Conservation (phyloP, 2,113 vertebrate genomes). For the Melanerpes aurifrons region DNA sequence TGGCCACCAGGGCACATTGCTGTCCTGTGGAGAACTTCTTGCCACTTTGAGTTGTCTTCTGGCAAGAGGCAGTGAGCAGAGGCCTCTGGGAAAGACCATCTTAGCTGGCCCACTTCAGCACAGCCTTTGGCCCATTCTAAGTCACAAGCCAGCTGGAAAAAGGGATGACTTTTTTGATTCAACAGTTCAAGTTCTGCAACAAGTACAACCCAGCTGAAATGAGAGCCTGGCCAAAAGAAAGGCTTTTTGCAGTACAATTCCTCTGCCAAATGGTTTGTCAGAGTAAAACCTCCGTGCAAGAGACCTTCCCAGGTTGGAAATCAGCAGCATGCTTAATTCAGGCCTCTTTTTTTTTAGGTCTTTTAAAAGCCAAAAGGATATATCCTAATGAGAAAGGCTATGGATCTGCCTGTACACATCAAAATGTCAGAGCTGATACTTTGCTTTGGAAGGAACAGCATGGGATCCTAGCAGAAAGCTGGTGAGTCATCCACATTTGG, state of each 20-base stretch:
- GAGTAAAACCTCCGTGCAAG: not conserved
- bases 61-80: not conserved
- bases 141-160: not conserved
- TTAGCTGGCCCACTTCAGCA: not conserved
- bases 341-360: not conserved
- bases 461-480: conserved; percentile 53
- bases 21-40: too few relatives aligned
- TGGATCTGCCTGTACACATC: not conserved
- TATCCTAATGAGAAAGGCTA: conserved; percentile 24
- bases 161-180: not conserved
- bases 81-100: not conserved
- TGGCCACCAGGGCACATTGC: too few relatives aligned
- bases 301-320: conserved; percentile 9
- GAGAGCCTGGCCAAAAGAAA: not conserved
- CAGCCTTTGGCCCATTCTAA: not conserved
- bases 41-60: not conserved
- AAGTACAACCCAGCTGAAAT: not conserved
- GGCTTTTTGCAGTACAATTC: not conserved
- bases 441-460: conserved; percentile 46
- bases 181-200: not conserved
- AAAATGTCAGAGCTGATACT: conserved; percentile 55
- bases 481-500: conserved; percentile 52
- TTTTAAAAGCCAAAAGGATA: conserved; percentile 19
- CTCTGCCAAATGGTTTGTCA: not conserved
- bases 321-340: not conserved